Conservation (phyloP, 2,797 vertebrate genomes). For the Coregonus suidteri region DNA sequence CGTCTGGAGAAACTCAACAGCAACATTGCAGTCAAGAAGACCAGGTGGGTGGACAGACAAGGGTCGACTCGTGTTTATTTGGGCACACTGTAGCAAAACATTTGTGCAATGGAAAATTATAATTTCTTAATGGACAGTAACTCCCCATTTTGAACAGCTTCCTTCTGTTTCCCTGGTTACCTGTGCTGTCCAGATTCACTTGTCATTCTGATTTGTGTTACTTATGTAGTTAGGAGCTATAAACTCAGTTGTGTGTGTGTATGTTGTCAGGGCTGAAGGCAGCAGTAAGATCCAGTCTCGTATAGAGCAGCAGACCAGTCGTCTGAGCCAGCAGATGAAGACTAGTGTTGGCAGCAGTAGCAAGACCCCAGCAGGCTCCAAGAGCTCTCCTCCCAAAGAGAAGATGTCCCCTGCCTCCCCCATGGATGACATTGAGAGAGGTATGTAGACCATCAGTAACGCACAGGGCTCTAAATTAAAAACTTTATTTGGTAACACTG, state of each 20-base stretch:
- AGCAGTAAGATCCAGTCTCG: slow-evolving; percentile 94
- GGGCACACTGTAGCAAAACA: not conserved
- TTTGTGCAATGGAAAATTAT: not conserved
- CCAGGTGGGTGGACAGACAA: slow-evolving; percentile 78
- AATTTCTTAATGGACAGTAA: not conserved
- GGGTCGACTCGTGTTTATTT: not conserved
- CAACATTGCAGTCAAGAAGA: slow-evolving; percentile 98
- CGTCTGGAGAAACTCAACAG: slow-evolving; percentile 96
- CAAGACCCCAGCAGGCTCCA: slow-evolving; percentile 75
- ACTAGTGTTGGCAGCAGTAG: slow-evolving; percentile 75
- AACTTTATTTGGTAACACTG: too few relatives aligned
- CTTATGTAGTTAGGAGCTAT: not conserved
- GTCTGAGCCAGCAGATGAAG: slow-evolving; percentile 77
- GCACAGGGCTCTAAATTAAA: not conserved
- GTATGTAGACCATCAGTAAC: slow-evolving; percentile 65
- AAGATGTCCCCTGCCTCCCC: slow-evolving; percentile 84
- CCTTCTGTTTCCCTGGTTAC: not conserved
- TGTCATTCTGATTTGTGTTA: not conserved
- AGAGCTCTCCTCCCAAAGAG: slow-evolving; percentile 86
- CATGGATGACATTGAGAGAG: slow-evolving; percentile 96
- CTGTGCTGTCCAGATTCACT: not conserved
- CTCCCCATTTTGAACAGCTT: not conserved
- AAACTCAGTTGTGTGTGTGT: not conserved
- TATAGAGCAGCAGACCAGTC: slow-evolving; percentile 78
- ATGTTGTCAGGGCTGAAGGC: slow-evolving; percentile 85